Percentiles rank a stretch among this genome's conserved stretches.
These are phyloP conservation scores for Baccha elongata DNA, from an alignment of 2,888 invertebrate species.

Conservation along the genomic window DNA sequence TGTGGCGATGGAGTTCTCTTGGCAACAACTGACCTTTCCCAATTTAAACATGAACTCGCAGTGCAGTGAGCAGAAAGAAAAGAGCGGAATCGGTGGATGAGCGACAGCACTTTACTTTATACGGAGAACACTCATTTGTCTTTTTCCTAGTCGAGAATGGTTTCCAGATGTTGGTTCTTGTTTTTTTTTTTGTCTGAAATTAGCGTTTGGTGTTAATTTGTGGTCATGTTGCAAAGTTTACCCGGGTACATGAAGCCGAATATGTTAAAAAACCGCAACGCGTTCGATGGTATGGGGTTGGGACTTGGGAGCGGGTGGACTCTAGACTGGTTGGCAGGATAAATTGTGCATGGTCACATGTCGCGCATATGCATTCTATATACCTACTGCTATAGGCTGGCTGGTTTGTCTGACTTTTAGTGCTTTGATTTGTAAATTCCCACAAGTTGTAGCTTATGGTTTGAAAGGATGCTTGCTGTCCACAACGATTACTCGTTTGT, in stretches of 20 bases:
- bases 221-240: slow-evolving; percentile 52
- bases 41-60: slow-evolving; percentile 65
- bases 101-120: slow-evolving; percentile 37
- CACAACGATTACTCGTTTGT: too few relatives aligned
- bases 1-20: slow-evolving; percentile 22
- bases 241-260: slow-evolving; percentile 39
- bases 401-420: slow-evolving; percentile 28
- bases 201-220: slow-evolving; percentile 66
- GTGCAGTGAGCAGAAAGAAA: slow-evolving; percentile 12
- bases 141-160: too few relatives aligned
- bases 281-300: slow-evolving; percentile 1
- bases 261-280: slow-evolving; percentile 51
- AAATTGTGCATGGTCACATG: slow-evolving; percentile 31
- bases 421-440: slow-evolving; percentile 55
- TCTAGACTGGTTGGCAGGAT: slow-evolving; percentile 14
- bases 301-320: slow-evolving; percentile 9
- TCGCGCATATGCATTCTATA: too few relatives aligned
- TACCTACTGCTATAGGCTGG: slow-evolving; percentile 53
- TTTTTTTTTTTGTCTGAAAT: slow-evolving; percentile 46
- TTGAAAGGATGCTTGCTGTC: background rate
- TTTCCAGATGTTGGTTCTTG: slow-evolving; percentile 19
- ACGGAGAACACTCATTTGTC: background rate
- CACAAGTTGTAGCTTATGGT: slow-evolving; percentile 23
- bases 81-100: slow-evolving; percentile 51
- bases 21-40: too few relatives aligned